Evolutionary conservation across 2,888 invertebrate species (phyloP).

Genomic region (Lordiphosa fenestrarum): DNA sequence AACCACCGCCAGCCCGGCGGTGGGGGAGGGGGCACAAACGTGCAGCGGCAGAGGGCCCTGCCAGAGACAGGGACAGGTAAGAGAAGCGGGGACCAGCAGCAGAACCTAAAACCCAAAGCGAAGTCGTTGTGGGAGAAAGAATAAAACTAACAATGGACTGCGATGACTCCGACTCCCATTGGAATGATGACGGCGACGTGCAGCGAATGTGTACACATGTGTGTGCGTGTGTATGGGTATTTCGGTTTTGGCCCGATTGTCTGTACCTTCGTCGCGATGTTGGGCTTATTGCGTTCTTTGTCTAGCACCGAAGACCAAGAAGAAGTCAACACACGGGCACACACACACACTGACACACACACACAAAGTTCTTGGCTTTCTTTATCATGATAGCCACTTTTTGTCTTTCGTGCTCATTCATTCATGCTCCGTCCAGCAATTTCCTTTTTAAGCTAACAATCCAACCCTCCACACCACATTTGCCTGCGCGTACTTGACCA

Average conservation of each 20-base stretch:
- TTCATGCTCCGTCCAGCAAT: constrained; percentile 52
- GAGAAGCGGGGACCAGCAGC: constrained; percentile 55
- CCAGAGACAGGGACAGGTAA: constrained; percentile 34
- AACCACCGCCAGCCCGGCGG: constrained; percentile 49
- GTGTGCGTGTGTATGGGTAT: constrained; percentile 32
- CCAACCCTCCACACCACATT: constrained; percentile 75
- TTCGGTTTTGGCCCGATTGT: constrained; percentile 61
- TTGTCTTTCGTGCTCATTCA: constrained; percentile 32
- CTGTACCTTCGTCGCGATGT: constrained; percentile 54
- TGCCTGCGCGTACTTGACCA: constrained; percentile 78
- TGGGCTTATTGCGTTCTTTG: constrained; percentile 67
- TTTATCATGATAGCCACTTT: constrained; percentile 24
- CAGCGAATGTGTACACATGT: constrained; percentile 26
- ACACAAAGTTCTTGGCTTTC: constrained; percentile 30
- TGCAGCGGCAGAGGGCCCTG: constrained; percentile 28
- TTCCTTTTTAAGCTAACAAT: constrained; percentile 78
- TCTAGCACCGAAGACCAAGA: constrained; percentile 41
- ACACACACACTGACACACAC: constrained; percentile 39
- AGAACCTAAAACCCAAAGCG: constrained; percentile 50
- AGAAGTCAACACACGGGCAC: constrained; percentile 12
- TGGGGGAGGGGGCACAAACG: constrained; percentile 7
- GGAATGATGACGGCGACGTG: constrained; percentile 57
- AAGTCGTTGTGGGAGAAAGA: constrained; percentile 68
- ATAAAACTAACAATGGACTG: constrained; percentile 70
- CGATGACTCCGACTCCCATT: constrained; percentile 57